A percentile compares a stretch with the other conserved stretches of the same genome.
phyloP scores from a whole-genome alignment of 2,113 vertebrate species.

The Helogale parvula region DNA sequence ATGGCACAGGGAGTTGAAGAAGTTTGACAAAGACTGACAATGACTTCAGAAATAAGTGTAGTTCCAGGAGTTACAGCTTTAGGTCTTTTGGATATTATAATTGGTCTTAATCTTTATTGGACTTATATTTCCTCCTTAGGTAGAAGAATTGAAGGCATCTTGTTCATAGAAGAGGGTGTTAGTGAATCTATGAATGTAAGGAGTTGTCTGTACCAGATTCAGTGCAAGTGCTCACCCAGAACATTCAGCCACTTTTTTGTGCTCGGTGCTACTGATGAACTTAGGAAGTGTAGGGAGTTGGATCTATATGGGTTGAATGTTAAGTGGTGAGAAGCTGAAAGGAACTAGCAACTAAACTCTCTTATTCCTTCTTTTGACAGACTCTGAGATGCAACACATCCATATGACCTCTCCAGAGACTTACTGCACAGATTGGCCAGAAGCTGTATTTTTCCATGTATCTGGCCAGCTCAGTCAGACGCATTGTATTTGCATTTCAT shows the following conservation, averaged over 20 bases:
- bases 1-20: neutral
- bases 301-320: neutral
- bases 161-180: neutral
- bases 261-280: neutral
- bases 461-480: neutral
- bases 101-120: neutral
- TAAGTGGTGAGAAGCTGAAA: neutral
- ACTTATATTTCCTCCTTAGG: neutral
- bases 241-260: neutral
- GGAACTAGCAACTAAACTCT: neutral
- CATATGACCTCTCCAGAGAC: neutral
- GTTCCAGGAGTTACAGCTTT: neutral
- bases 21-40: neutral
- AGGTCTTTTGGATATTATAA: neutral
- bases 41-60: neutral
- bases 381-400: neutral
- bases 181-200: neutral
- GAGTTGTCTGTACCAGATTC: neutral
- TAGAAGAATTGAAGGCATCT: neutral
- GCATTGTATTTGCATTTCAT: neutral
- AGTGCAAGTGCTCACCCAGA: neutral
- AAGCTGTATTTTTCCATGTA: neutral
- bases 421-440: neutral
- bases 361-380: neutral
- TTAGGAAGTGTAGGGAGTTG: neutral